A percentile compares a stretch with the other conserved stretches of the same genome.
Evolutionary conservation across 2,888 invertebrate genomes (phyloP).

Genomic region (Leucania comma): DNA sequence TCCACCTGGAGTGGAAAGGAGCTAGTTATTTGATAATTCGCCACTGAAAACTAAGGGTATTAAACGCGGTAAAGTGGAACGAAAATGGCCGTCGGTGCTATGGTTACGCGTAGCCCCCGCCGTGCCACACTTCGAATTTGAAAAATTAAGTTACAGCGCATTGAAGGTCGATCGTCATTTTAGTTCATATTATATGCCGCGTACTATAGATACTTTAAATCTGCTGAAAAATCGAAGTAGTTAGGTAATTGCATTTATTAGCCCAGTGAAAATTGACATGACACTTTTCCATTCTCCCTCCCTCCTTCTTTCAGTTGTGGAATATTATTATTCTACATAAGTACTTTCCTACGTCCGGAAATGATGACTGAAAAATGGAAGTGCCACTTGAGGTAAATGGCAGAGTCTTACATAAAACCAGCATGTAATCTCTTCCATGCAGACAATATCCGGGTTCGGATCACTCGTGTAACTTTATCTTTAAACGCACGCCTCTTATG

Average conservation of each 20-base stretch:
- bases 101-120: too few relatives aligned
- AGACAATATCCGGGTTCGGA: slow-evolving; percentile 47
- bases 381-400: slow-evolving; percentile 24
- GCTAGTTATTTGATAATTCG: too few relatives aligned
- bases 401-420: slow-evolving; percentile 32
- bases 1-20: too few relatives aligned
- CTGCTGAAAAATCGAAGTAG: not conserved
- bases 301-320: too few relatives aligned
- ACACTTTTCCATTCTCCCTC: not conserved
- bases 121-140: too few relatives aligned
- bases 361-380: slow-evolving; percentile 38
- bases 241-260: not conserved
- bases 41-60: too few relatives aligned
- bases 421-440: slow-evolving; percentile 39
- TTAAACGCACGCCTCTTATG: slow-evolving; percentile 38
- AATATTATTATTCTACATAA: not conserved
- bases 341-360: not conserved
- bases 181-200: too few relatives aligned
- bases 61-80: too few relatives aligned
- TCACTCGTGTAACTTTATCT: slow-evolving; percentile 48
- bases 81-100: too few relatives aligned
- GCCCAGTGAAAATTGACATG: not conserved
- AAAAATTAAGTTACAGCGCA: too few relatives aligned
- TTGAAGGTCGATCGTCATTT: too few relatives aligned
- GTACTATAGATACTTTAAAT: not conserved